A percentile compares a stretch with the other conserved stretches of the same genome.
Conservation (phyloP, 2,797 vertebrate genomes). For the Ctenopoma kingsleyae region DNA sequence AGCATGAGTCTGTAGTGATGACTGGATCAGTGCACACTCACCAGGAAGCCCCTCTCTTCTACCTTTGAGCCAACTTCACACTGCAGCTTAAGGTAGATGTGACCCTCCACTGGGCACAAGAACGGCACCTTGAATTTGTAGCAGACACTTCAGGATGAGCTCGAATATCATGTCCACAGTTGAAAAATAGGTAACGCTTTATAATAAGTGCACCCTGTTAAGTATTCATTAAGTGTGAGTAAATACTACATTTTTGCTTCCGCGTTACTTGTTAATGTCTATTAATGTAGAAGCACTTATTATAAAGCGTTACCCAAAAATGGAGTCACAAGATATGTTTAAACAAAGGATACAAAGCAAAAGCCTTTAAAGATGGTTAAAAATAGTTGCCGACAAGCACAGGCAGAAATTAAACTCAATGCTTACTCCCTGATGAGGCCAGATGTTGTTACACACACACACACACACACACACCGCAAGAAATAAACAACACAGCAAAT, state of each 20-base stretch:
- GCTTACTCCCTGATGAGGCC: background rate
- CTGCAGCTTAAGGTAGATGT: conserved; percentile 92
- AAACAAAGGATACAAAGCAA: background rate
- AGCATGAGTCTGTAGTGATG: no score
- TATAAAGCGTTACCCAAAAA: no score
- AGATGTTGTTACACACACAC: background rate
- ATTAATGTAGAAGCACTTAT: no score
- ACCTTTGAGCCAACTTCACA: conserved; percentile 92
- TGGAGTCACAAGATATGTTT: no score
- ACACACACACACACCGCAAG: no score
- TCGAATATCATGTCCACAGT: background rate
- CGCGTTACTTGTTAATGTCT: no score
- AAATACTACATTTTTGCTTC: no score
- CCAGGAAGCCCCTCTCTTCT: conserved; percentile 94
- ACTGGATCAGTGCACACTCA: conserved; percentile 71
- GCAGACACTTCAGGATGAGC: background rate
- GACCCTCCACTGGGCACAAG: conserved; percentile 94
- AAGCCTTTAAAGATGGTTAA: background rate
- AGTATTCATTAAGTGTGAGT: no score
- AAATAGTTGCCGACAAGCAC: background rate
- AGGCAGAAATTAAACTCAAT: background rate
- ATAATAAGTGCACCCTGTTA: no score
- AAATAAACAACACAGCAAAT: conserved; percentile 49
- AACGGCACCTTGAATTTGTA: conserved; percentile 89
- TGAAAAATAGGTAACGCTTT: background rate